These are phyloP conservation scores for Sturmia bella DNA, from an alignment of 2,888 invertebrate genomes.

Conservation along the genomic window DNA sequence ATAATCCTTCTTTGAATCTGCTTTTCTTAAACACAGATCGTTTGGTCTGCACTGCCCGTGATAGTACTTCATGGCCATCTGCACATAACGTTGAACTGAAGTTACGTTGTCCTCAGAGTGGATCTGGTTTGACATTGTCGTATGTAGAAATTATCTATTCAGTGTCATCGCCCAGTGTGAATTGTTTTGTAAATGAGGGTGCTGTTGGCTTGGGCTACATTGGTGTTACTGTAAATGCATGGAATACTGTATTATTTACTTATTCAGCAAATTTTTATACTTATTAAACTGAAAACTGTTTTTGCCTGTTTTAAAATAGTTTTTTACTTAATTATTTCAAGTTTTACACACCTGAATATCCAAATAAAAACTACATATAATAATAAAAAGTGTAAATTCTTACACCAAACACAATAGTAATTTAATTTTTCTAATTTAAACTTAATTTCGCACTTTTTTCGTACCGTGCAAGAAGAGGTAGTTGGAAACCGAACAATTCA, in stretches of 20 bases:
- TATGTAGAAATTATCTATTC: conserved; percentile 58
- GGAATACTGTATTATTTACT: conserved; percentile 50
- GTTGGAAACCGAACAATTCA: too few relatives aligned
- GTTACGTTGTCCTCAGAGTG: conserved; percentile 64
- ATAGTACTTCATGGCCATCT: conserved; percentile 45
- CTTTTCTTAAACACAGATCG: conserved; percentile 26
- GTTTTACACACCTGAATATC: too few relatives aligned
- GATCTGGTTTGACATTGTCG: conserved; percentile 54
- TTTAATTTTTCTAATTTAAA: too few relatives aligned
- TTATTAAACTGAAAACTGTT: conserved; percentile 6
- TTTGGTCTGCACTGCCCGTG: conserved; percentile 51
- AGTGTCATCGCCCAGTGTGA: conserved; percentile 50
- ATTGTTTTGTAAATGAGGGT: conserved; percentile 61
- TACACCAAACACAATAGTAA: too few relatives aligned
- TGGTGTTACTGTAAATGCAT: conserved; percentile 54
- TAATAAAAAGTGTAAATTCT: too few relatives aligned
- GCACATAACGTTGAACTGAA: conserved; percentile 67
- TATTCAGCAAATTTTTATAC: conserved; percentile 43
- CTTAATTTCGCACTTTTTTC: too few relatives aligned
- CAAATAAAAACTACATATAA: too few relatives aligned
- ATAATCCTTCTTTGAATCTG: background rate
- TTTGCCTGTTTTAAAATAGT: too few relatives aligned
- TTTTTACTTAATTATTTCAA: too few relatives aligned
- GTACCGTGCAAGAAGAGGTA: too few relatives aligned
- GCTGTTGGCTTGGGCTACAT: conserved; percentile 60